Evolutionary conservation across 2,797 vertebrate species (phyloP).

Genomic region (Yasuhikotakia modesta): DNA sequence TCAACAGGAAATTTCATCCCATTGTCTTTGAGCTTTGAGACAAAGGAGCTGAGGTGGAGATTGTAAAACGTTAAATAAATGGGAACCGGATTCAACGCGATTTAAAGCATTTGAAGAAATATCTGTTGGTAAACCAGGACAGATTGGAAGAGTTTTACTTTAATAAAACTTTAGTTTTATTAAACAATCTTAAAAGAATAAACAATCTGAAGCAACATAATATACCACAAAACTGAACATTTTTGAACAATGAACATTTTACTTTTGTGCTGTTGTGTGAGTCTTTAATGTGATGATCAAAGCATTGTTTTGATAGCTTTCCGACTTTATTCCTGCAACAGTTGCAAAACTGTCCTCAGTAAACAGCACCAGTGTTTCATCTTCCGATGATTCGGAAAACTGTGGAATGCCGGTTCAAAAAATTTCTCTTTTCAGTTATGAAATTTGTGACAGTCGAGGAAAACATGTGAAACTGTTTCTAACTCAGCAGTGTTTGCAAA

Average conservation of each 20-base stretch:
- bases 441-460: background rate
- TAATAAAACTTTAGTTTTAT: background rate
- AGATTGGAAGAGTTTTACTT: background rate
- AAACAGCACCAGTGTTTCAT: background rate
- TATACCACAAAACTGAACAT: background rate
- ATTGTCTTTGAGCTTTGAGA: constrained; percentile 61
- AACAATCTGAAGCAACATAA: no score
- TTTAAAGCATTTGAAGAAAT: no score
- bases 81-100: constrained; percentile 26
- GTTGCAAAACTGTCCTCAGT: background rate
- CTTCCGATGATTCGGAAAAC: background rate
- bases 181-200: no score
- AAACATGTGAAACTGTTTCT: background rate
- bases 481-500: background rate
- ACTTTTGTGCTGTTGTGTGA: background rate
- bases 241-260: background rate
- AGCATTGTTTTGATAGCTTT: background rate
- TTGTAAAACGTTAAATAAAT: constrained; percentile 55
- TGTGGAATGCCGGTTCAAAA: background rate
- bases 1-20: constrained; percentile 66
- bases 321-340: background rate
- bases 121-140: no score
- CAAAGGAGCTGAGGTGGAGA: constrained; percentile 61
- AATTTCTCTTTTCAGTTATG: background rate
- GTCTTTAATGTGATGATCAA: background rate